Evolutionary conservation across 2,113 vertebrate genomes (phyloP).

Genomic region (Acrocephalus kingi): DNA sequence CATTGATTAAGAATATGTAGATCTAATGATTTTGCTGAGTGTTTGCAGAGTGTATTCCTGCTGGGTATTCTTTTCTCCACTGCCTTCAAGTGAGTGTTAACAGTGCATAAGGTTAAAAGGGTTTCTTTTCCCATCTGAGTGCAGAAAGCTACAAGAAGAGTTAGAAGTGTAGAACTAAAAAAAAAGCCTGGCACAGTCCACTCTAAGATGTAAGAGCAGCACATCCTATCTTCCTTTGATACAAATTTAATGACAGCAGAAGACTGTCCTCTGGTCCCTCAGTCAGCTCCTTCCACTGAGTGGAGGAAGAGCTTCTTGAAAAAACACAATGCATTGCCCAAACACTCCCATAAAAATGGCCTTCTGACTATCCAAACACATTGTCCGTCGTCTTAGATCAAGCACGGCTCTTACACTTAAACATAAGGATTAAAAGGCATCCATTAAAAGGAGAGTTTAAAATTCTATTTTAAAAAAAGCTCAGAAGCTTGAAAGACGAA

Average conservation of each 20-base stretch:
- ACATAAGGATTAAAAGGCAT: not conserved
- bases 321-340: not conserved
- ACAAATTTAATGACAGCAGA: not conserved
- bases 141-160: not conserved
- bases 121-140: not conserved
- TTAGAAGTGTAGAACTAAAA: not conserved
- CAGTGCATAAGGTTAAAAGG: not conserved
- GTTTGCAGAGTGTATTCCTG: not conserved
- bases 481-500: not conserved
- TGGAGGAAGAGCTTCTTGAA: not conserved
- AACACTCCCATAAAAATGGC: not conserved
- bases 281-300: not conserved
- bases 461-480: not conserved
- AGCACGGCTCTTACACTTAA: not conserved
- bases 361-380: not conserved
- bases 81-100: not conserved
- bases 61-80: not conserved
- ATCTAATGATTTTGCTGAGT: not conserved
- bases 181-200: not conserved
- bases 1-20: not conserved
- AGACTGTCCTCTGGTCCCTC: not conserved
- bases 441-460: not conserved
- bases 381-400: not conserved
- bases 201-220: not conserved
- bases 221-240: not conserved